Evolutionary conservation across 2,113 vertebrate species (phyloP).

Genomic region (Crotalus tigris): DNA sequence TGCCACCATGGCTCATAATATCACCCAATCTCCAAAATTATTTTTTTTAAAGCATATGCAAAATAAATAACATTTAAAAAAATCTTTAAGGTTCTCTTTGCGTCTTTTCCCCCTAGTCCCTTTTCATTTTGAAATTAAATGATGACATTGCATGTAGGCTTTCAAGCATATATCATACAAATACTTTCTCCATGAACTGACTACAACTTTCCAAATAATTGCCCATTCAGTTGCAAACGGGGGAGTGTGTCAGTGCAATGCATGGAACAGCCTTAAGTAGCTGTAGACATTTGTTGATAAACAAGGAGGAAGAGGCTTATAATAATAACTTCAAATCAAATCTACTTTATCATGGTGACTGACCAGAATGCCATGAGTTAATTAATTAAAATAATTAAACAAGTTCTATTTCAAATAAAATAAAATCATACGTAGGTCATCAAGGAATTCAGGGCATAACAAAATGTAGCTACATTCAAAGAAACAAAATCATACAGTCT

Average conservation of each 20-base stretch:
- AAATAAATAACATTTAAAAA: not conserved
- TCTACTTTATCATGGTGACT: not conserved
- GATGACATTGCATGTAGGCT: not conserved
- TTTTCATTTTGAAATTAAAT: not conserved
- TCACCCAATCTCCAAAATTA: not conserved
- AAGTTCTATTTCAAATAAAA: not conserved
- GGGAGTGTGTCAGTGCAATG: not conserved
- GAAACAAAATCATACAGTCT: not conserved
- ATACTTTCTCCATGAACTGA: not conserved
- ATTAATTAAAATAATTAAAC: not conserved
- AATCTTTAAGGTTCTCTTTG: not conserved
- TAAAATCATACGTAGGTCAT: not conserved
- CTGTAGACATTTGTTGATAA: not conserved
- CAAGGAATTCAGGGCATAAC: not conserved
- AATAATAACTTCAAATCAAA: not conserved
- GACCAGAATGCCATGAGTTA: not conserved
- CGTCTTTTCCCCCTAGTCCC: not conserved
- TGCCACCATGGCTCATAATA: not conserved
- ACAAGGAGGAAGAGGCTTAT: not conserved
- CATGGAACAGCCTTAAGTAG: not conserved
- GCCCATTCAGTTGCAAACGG: not conserved
- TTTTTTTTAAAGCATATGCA: not conserved
- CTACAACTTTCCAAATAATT: not conserved
- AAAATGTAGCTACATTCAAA: not conserved
- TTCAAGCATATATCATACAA: not conserved